Evolutionary conservation across 2,797 vertebrate genomes (phyloP), one percentile per base, ranked within the genome.

Genomic region (Aeoliscus strigatus): DNA sequence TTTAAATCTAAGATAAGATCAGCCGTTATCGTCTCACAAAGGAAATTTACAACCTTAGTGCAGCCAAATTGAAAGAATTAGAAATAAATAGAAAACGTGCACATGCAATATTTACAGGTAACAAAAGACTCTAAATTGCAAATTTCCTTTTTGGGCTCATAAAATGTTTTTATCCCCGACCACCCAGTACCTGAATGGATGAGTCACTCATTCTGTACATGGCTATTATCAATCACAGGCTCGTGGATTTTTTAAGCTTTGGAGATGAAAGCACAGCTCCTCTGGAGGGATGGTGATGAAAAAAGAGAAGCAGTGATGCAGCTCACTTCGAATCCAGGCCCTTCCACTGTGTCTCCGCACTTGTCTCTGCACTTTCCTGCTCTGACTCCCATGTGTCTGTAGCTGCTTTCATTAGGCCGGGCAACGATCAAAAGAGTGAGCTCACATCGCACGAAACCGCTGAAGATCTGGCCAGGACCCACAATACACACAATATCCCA

Each of bases 391-490:
- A 14, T 51, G 75, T 54, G 70, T 60, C 28, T 35, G 46, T 52
- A 51, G 78, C 58, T 56, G 64, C 79, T 82, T 75, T 79, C 75
- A 81, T 83, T 82, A 78, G 67, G 37, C 46, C 56, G 43, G 47
- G 41, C 73, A 51, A 60, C 58, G 65, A 84, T 84, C 79, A 83
- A 79, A 85, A 75, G 75, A 49, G 39, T 46, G 10, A 67, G 69
- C 73, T 55, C 52, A 27, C 51, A 51, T 66, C 54, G 26, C 37
- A 62, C 59, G 71, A 69, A 70, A 79, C 70, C 71, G 60, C 52
- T 30, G 32, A 68, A 63, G 52, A 74, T 73, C 71, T 61, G 57
- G 45, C 57, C 64, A 38, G 62, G 50, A 60, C 63, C 65, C 62
- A 61, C 70, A 64, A 70, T 56, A 55, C 56, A 49, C 63, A 61